Conservation (phyloP, 2,113 vertebrate species). For the Haemorhous mexicanus region DNA sequence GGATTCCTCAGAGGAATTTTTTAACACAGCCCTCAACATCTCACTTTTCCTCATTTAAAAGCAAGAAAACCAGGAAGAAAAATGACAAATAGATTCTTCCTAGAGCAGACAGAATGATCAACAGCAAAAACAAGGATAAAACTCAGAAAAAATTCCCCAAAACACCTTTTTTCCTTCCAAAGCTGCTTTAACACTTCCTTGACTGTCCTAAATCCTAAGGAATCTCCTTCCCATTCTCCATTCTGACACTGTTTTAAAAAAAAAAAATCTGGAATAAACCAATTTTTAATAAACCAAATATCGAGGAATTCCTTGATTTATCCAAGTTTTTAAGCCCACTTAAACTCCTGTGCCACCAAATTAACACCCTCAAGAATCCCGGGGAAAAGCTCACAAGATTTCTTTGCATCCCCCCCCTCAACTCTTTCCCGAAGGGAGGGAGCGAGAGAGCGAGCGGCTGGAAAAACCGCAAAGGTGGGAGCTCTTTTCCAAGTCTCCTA, state of each 20-base stretch:
- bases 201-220: not conserved
- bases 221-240: not conserved
- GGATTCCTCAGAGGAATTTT: not conserved
- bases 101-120: not conserved
- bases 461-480: not conserved
- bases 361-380: not conserved
- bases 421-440: not conserved
- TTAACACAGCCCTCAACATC: not conserved
- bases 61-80: not conserved
- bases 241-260: not conserved
- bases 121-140: not conserved
- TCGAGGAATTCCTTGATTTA: not conserved
- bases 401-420: rapidly evolving
- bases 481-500: not conserved
- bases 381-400: not conserved
- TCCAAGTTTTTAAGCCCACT: not conserved
- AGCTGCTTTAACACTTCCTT: not conserved
- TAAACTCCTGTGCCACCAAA: not conserved
- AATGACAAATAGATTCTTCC: not conserved
- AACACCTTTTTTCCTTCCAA: not conserved
- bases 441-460: rapidly evolving
- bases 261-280: not conserved
- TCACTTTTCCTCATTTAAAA: not conserved
- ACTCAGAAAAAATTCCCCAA: not conserved
- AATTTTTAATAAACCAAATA: not conserved